Conservation (phyloP, 2,113 vertebrate species). For the Glaucomys volans region DNA sequence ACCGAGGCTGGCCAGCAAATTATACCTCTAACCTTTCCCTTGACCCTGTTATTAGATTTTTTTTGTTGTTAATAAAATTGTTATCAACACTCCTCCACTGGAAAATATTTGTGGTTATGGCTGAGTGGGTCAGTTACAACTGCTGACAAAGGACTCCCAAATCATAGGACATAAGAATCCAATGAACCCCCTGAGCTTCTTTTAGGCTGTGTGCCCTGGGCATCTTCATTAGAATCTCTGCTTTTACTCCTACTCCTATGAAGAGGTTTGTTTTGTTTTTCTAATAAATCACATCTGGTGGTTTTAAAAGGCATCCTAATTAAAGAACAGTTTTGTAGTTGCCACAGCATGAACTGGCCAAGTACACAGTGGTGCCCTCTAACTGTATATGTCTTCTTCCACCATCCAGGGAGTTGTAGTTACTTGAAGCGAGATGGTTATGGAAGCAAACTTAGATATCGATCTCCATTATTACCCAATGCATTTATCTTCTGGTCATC, state of each 20-base stretch:
- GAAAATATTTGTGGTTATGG: conserved; percentile 57
- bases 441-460: not conserved
- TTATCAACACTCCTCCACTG: conserved; percentile 58
- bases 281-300: conserved; percentile 59
- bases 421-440: not conserved
- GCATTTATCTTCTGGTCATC: not conserved
- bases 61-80: conserved; percentile 50
- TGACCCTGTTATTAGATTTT: conserved; percentile 32
- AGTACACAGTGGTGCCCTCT: not conserved
- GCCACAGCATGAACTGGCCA: not conserved
- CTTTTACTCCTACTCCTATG: conserved; percentile 33
- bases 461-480: not conserved
- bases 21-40: conserved; percentile 30
- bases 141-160: conserved; percentile 66
- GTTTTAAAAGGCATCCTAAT: conserved; percentile 45
- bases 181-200: not conserved
- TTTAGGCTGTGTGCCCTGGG: not conserved
- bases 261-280: conserved; percentile 50
- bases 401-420: not conserved
- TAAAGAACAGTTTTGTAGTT: not conserved
- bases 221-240: conserved; percentile 7
- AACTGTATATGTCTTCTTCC: not conserved
- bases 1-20: conserved; percentile 36
- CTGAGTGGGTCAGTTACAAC: not conserved
- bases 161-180: not conserved